Evolutionary conservation across 2,888 invertebrate genomes (phyloP).

Genomic region (Cenopis cana): DNA sequence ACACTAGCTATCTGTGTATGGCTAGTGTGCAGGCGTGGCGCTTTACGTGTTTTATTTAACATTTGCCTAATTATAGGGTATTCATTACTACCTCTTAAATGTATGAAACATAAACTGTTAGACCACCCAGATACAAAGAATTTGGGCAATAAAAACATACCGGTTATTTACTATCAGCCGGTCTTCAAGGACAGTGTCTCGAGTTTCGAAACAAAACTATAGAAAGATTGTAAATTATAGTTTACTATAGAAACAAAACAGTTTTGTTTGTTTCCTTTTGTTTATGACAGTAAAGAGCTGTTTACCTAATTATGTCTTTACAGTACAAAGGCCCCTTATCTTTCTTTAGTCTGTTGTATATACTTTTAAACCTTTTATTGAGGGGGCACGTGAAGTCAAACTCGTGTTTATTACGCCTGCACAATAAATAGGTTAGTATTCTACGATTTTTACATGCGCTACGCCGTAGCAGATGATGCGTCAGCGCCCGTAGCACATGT

Average conservation of each 20-base stretch:
- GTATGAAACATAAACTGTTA: conserved; percentile 38
- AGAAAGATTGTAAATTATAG: conserved; percentile 37
- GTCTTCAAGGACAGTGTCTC: conserved; percentile 40
- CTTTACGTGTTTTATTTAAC: conserved; percentile 25
- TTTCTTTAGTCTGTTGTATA: neutral
- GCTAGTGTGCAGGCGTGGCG: conserved; percentile 12
- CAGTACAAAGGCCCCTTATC: conserved; percentile 9
- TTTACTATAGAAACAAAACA: conserved; percentile 29
- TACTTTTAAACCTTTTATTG: conserved; percentile 9
- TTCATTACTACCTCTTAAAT: conserved; percentile 27
- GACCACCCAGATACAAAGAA: conserved; percentile 44
- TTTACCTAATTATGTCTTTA: conserved; percentile 19
- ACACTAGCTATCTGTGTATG: neutral
- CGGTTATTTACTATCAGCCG: conserved; percentile 42
- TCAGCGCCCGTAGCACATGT: neutral
- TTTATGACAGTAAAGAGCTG: conserved; percentile 15
- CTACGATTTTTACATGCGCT: conserved; percentile 27
- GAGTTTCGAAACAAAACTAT: conserved; percentile 22
- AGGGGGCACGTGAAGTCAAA: neutral
- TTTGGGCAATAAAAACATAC: conserved; percentile 42
- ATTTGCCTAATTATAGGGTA: conserved; percentile 38
- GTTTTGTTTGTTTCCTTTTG: conserved; percentile 11
- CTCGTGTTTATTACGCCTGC: neutral
- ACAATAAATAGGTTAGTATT: neutral
- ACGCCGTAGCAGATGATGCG: conserved; percentile 26